Percentiles rank a stretch among this genome's conserved stretches.
Conservation (phyloP, 2,113 vertebrate genomes). For the Empidonax alnorum region DNA sequence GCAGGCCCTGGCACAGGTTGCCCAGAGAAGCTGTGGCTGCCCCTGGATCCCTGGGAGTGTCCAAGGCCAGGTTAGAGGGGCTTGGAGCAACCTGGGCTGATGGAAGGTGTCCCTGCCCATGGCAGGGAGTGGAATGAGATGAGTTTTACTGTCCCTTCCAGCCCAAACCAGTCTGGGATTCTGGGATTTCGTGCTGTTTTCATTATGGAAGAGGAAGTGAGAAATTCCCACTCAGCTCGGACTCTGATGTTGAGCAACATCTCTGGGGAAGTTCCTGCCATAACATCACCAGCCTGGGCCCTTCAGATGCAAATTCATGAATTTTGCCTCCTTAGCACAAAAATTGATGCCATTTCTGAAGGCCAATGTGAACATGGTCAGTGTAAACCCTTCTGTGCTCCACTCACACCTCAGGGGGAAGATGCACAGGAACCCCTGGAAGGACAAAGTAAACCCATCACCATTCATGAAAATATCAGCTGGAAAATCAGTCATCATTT, state of each 20-base stretch:
- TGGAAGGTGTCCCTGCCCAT: not conserved
- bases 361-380: not conserved
- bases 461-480: not conserved
- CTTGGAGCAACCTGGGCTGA: rapidly evolving
- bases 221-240: conserved; percentile 18
- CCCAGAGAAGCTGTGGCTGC: not conserved
- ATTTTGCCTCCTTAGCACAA: not conserved
- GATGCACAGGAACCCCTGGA: not conserved
- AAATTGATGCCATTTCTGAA: not conserved
- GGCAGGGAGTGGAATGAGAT: not conserved
- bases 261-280: conserved; percentile 1
- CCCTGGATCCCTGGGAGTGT: not conserved
- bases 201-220: conserved; percentile 14
- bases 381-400: not conserved
- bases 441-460: not conserved
- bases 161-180: not conserved
- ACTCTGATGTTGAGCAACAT: not conserved
- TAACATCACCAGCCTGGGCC: not conserved
- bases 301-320: not conserved
- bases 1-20: not conserved
- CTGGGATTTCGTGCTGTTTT: not conserved
- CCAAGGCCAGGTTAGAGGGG: not conserved
- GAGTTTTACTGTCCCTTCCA: not conserved
- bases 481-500: not conserved
- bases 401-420: not conserved